Conservation (phyloP, 2,113 vertebrate species). For the Vidua chalybeata region DNA sequence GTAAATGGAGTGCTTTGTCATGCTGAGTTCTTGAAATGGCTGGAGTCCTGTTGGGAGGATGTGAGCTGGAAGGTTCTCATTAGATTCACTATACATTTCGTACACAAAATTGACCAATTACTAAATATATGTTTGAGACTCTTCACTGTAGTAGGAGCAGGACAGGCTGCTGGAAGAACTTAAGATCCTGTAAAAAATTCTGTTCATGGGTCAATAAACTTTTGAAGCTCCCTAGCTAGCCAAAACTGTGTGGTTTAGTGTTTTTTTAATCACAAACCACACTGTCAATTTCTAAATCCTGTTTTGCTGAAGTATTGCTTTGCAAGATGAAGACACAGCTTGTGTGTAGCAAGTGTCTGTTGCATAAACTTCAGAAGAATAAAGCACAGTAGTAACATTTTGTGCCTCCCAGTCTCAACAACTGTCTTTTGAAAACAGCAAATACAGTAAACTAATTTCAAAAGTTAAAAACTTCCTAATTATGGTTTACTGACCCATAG, state of each 20-base stretch:
- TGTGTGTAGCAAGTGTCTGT: not conserved
- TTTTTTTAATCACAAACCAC: constrained; percentile 14
- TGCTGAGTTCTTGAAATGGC: constrained; percentile 45
- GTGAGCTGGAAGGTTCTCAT: constrained; percentile 29
- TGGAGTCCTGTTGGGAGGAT: constrained; percentile 49
- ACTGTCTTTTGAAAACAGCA: not conserved
- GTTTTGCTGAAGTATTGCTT: not conserved
- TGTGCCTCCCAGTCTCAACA: not conserved
- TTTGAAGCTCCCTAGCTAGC: not conserved
- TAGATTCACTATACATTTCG: not conserved
- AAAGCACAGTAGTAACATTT: not conserved
- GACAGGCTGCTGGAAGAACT: not conserved
- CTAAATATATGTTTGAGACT: not conserved
- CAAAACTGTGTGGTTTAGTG: not conserved
- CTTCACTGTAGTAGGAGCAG: not conserved
- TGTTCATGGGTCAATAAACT: not conserved
- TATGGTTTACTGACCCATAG: not conserved
- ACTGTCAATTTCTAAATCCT: not conserved
- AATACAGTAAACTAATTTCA: not conserved
- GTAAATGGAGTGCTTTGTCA: constrained; percentile 59
- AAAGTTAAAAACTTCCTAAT: not conserved
- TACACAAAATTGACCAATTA: not conserved
- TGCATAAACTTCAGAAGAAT: not conserved
- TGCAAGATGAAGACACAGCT: not conserved
- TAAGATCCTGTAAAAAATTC: not conserved